phyloP scores from a whole-genome alignment of 1,140 invertebrate genomes.

The Scaptomyza montana region DNA sequence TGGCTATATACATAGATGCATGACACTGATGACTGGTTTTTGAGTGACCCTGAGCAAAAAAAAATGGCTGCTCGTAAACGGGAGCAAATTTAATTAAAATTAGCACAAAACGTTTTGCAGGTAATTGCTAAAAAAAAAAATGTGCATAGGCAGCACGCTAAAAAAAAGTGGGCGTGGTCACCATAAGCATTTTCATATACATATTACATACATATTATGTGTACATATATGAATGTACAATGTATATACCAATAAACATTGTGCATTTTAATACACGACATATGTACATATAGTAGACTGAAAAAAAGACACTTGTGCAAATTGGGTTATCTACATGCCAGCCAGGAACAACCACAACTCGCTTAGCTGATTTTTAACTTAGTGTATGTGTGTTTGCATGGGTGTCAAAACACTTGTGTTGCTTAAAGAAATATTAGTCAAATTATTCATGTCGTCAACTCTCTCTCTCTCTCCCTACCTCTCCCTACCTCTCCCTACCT shows the following conservation, averaged over 20 bases:
- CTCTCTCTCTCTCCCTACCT: not conserved
- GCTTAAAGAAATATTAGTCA: conserved; percentile 71
- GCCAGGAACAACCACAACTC: conserved; percentile 9
- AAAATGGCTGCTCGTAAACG: conserved; percentile 50
- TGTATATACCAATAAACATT: conserved; percentile 5
- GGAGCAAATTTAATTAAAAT: conserved; percentile 58
- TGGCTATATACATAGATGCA: conserved; percentile 68
- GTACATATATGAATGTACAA: no score
- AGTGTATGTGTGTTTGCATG: conserved; percentile 5
- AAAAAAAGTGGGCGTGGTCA: conserved; percentile 18
- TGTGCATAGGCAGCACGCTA: not conserved
- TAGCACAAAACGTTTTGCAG: conserved; percentile 22
- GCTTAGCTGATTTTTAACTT: conserved; percentile 31
- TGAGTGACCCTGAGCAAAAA: conserved; percentile 26
- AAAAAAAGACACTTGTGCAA: conserved; percentile 66
- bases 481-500: not conserved
- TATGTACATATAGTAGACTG: not conserved
- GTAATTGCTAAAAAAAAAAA: not conserved
- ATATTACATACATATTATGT: no score
- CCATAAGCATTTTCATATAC: conserved; percentile 8
- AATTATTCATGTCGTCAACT: conserved; percentile 63
- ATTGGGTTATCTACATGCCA: conserved; percentile 68
- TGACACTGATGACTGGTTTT: conserved; percentile 58
- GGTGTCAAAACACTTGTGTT: conserved; percentile 78
- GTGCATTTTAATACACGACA: conserved; percentile 13